These are phyloP conservation scores for Chelonia mydas DNA, from an alignment of 2,797 vertebrate genomes.

Conservation along the genomic window DNA sequence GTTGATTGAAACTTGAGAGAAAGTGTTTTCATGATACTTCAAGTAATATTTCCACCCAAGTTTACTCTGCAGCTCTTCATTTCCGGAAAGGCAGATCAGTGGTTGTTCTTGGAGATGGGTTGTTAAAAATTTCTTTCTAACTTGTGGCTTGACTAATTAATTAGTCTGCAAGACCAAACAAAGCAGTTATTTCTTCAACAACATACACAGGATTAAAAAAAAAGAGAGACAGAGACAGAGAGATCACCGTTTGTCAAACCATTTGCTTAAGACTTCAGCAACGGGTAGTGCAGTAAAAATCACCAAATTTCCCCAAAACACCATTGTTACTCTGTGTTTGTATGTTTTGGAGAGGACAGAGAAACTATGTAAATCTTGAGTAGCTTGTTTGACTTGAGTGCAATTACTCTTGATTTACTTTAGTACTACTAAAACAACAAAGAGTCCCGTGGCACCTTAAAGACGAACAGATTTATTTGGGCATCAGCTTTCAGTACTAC, in stretches of 20 bases:
- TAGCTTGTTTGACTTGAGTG: background rate
- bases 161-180: background rate
- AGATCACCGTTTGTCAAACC: background rate
- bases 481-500: too few relatives aligned
- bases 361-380: background rate
- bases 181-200: background rate
- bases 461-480: too few relatives aligned
- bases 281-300: background rate
- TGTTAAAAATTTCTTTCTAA: background rate
- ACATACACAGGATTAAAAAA: background rate
- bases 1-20: background rate
- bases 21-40: background rate
- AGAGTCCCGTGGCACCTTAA: too few relatives aligned
- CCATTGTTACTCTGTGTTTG: background rate
- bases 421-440: background rate
- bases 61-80: background rate
- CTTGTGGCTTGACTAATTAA: background rate
- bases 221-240: background rate
- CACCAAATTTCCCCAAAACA: background rate
- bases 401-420: background rate
- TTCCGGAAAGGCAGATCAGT: background rate
- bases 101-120: background rate
- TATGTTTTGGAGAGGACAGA: slow-evolving; percentile 2
- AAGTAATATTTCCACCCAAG: background rate
- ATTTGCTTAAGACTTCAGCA: background rate